These are phyloP conservation scores for Pammene aurita DNA, from an alignment of 2,888 invertebrate genomes.

Conservation along the genomic window DNA sequence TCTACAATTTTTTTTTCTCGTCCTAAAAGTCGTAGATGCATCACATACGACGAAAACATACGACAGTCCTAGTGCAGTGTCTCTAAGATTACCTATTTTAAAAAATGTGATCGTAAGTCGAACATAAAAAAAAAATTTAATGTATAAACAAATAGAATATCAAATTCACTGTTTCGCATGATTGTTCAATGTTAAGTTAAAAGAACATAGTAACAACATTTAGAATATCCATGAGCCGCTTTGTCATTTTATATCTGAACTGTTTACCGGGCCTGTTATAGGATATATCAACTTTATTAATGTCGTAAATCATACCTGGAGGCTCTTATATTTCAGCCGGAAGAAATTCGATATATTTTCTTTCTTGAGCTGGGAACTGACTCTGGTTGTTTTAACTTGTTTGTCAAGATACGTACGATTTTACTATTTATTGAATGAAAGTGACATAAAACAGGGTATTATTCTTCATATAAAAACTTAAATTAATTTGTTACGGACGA, in stretches of 20 bases:
- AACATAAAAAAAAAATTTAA: neutral
- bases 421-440: neutral
- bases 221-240: constrained; percentile 7
- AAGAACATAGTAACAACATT: neutral
- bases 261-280: constrained; percentile 34
- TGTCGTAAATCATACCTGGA: constrained; percentile 38
- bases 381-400: neutral
- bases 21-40: too few relatives aligned
- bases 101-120: too few relatives aligned
- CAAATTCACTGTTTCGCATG: neutral
- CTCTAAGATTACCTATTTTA: too few relatives aligned
- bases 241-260: constrained; percentile 35
- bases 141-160: neutral
- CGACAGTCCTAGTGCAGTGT: too few relatives aligned
- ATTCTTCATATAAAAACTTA: too few relatives aligned
- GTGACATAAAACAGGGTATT: too few relatives aligned
- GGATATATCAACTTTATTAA: constrained; percentile 39
- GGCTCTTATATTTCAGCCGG: constrained; percentile 24
- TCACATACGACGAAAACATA: too few relatives aligned
- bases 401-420: neutral
- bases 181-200: neutral
- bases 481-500: too few relatives aligned
- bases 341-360: neutral
- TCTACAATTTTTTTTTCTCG: too few relatives aligned
- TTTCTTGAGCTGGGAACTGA: neutral